Evolutionary conservation across 2,113 vertebrate genomes (phyloP), one percentile per base, ranked within the genome.

Genomic region (Malurus melanocephalus): DNA sequence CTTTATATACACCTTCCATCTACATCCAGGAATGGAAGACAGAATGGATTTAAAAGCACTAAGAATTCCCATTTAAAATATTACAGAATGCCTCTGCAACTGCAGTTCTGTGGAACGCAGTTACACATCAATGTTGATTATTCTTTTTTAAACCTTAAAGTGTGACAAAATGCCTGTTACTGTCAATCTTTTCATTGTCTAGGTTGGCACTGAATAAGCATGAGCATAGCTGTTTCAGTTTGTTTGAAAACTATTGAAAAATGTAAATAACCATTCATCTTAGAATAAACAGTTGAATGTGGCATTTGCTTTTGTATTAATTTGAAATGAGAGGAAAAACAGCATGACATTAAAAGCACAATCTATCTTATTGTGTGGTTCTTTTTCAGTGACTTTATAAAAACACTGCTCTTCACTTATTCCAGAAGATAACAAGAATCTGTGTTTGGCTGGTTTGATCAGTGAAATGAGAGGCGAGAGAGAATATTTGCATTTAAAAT

Each of bases 211-310:
- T 80, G 73, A 87, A 56, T 89, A 92, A 88, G 76, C 32, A 88
- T 42, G 18, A 84, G 24, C 11, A 38, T 20, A 77, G 52, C 71
- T 82, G 68, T 65, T 92, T 87, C 33, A 45, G 75, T 75, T 86
- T 80, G 60, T 92, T 82, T 79, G 67, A 80, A 94, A 95, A 90
- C 89, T 78, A 85, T 2, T 80, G 77, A 61, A 90, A 85, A 94
- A 92, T 71, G 40, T 79, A 94, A 90, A 84, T 92, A 91, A 62
- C 48, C 51, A 79, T 4, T 60, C 76, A 89, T 77, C 81, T 88
- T 85, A 87, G 49, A 93, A 80, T 27, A 83, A 91, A 90, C 30
- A 94, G 38, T 43, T 84, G 45, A 86, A 91, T 30, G 40, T 87
- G 85, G 51, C 62, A 72, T 80, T 85, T 51, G 11, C n/a, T 95